Percentiles rank a stretch among this genome's conserved stretches.
Evolutionary conservation across 2,888 invertebrate genomes (phyloP).

Genomic region (Drosophila anomalata): DNA sequence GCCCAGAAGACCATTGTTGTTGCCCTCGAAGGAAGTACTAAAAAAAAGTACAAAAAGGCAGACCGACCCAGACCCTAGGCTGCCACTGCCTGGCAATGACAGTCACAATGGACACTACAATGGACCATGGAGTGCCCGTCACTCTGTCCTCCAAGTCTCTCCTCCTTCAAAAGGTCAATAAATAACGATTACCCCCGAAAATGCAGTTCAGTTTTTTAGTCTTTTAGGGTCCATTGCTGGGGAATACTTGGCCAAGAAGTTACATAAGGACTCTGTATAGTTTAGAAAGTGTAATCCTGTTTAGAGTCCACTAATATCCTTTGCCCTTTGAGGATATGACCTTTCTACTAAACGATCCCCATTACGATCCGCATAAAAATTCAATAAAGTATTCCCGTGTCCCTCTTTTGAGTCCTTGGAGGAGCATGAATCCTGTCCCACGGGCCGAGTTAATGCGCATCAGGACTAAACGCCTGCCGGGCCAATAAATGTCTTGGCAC

Average conservation of each 20-base stretch:
- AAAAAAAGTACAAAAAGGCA: conserved; percentile 43
- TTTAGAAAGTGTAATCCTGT: not conserved
- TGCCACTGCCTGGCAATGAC: conserved; percentile 23
- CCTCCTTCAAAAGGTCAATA: conserved; percentile 58
- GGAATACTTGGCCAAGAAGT: conserved; percentile 1
- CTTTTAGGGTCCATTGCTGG: not conserved
- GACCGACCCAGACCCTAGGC: not conserved
- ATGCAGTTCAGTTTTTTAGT: conserved; percentile 27
- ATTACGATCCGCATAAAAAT: conserved; percentile 37
- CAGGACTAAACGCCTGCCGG: conserved; percentile 23
- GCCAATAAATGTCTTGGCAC: conserved; percentile 29
- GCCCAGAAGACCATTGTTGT: conserved; percentile 12
- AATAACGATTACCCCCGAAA: conserved; percentile 43
- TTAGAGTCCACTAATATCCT: not conserved
- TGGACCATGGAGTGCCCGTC: conserved; percentile 28
- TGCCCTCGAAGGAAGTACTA: conserved; percentile 67
- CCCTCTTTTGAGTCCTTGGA: not conserved
- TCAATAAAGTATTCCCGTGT: conserved; percentile 29
- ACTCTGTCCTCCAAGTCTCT: conserved; percentile 12
- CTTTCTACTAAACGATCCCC: conserved; percentile 35
- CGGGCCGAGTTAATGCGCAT: conserved; percentile 37
- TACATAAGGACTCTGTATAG: not conserved
- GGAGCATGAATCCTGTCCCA: conserved; percentile 33
- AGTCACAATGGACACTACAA: conserved; percentile 25
- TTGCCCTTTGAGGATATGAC: conserved; percentile 4